phyloP scores from a whole-genome alignment of 2,113 vertebrate species.

The Cacatua alba region DNA sequence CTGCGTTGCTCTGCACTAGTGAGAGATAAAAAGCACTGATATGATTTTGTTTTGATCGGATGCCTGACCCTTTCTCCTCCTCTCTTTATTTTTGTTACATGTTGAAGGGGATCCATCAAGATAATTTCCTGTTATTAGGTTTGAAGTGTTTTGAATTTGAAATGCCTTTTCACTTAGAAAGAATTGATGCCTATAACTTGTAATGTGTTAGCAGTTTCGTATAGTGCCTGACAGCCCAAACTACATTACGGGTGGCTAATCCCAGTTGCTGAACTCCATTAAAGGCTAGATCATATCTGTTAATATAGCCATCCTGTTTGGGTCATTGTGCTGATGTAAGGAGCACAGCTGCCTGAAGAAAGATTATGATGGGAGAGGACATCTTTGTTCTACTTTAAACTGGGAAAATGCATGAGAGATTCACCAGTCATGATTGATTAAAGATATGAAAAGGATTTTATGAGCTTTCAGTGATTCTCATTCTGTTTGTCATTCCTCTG shows the following conservation, averaged over 20 bases:
- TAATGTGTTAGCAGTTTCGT: constrained; percentile 69
- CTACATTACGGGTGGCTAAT: constrained; percentile 79
- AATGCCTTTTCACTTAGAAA: constrained; percentile 80
- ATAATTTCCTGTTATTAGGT: constrained; percentile 79
- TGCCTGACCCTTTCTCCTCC: constrained; percentile 44
- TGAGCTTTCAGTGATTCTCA: constrained; percentile 61
- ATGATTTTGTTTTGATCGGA: constrained; percentile 63
- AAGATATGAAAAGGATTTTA: constrained; percentile 68
- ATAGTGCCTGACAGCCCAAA: constrained; percentile 74
- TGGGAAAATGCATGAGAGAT: constrained; percentile 60
- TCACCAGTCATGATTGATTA: constrained; percentile 75
- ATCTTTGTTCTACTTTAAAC: constrained; percentile 76
- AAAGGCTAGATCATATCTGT: constrained; percentile 79
- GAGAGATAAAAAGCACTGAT: constrained; percentile 26
- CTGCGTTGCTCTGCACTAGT: constrained; percentile 40
- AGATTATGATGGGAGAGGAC: constrained; percentile 74
- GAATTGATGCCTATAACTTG: constrained; percentile 79
- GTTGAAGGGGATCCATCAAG: constrained; percentile 76
- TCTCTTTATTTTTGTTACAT: constrained; percentile 39
- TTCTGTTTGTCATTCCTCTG: constrained; percentile 55
- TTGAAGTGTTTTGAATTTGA: constrained; percentile 81
- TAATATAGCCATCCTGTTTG: constrained; percentile 75
- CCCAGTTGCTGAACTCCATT: constrained; percentile 78
- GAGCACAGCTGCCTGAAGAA: constrained; percentile 71
- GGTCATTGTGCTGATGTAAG: constrained; percentile 78